Base-by-base conservation (phyloP, 2,113 vertebrate genomes). In the Thalassarche chlororhynchos region DNA sequence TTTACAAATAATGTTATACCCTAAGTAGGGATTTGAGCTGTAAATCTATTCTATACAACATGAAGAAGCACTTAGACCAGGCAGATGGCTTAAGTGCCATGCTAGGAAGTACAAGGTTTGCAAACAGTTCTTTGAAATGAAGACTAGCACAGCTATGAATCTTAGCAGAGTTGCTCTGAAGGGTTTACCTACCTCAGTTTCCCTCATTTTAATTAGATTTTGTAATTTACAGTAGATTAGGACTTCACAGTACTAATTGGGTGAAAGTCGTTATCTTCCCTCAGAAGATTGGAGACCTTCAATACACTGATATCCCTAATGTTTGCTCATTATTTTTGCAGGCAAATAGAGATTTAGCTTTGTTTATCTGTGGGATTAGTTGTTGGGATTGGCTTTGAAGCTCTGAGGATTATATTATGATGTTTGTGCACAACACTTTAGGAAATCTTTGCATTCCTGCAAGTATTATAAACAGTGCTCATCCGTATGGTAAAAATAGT, bases 361-460 rank as follows among this genome's bases (percentile, higher is more conserved):
- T 86, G 95, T 96, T 97, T 96, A 90, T 97, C 96, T 95, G 51
- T 24, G 51, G 93, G 96, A 97, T 97, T 97, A 97, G 91, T 90
- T 72, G 54, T 32, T 70, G 87, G 84, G 96, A 93, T 96, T 97
- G 95, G 94, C 93, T 96, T 88, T 76, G 91, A 65, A 90, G 89
- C 94, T 84, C 87, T 17, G 51, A 46, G 97, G 97, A 97, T 97
- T 97, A 93, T 95, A 60, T 94, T 87, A 5, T 42, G 70, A 93
- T 94, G 87, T 91, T 94, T 77, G 89, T 91, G 93, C 89, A 36
- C 95, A 51, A 70, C 84, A 80, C 96, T 97, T 94, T 0, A 62
- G 94, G 89, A 71, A 70, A 70, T 77, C 95, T 96, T 88, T 42
- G 52, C 74, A 7, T 89, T 93, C 89, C 89, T 91, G 69, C 54